Evolutionary conservation across 2,113 vertebrate species (phyloP), one percentile per base, ranked within the genome.

Genomic region (Dipodomys merriami): DNA sequence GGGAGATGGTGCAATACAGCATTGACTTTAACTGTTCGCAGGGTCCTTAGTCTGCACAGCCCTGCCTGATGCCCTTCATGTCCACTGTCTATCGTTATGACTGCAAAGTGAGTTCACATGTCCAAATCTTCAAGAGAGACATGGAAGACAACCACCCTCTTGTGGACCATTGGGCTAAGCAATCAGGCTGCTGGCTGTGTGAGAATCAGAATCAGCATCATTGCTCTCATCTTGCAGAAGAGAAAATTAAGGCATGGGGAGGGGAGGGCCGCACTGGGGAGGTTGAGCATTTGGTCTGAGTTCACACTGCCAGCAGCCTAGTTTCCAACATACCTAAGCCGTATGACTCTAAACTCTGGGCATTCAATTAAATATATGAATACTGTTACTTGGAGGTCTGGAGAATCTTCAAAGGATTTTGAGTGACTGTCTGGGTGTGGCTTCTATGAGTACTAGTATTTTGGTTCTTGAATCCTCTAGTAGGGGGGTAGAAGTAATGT

Each of bases 1-100:
- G 27, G n/a, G 6, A n/a, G 3, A 5, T 1, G 7, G 2, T 22
- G 35, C 0, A 10, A 13, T 16, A 57, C 15, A 2, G 6, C 6
- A 23, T 4, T 22, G 18, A 76, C 2, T 12, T 15, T 0, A 5
- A 68, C 20, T 22, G 15, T 33, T 39, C 4, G 2, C 27, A 11
- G 22, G 20, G 7, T 22, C 4, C 7, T 30, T 19, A 29, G 46
- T 16, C n/a, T 7, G 8, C 23, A 33, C 71, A 64, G 10, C 20
- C 15, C 39, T 33, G 7, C 19, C 15, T 15, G 29, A 69, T 30
- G 62, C 27, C 39, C 8, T 46, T n/a, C 0, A 1, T 16, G 15
- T 6, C 49, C 57, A 44, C 2, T 20, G 5, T 49, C 65, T 23
- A 13, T 49, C n/a, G 23, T 53, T 10, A 44, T 29, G 20, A 60